Evolutionary conservation across 2,888 invertebrate species (phyloP).

Genomic region (Luperina nickerlii): DNA sequence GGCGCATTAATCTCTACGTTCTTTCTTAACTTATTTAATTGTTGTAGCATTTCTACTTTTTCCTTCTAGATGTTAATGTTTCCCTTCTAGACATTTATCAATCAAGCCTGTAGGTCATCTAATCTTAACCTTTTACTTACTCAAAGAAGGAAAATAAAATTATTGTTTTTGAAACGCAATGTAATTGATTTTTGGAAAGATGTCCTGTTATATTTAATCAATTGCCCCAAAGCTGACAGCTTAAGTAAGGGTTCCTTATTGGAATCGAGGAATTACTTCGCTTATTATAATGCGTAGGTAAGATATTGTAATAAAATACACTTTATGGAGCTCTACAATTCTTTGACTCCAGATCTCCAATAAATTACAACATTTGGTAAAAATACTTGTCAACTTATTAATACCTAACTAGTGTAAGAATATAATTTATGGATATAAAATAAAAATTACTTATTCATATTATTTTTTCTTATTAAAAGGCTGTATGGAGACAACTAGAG

Average conservation of each 20-base stretch:
- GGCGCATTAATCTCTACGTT: constrained; percentile 32
- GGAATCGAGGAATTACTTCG: background rate
- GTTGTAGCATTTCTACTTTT: constrained; percentile 16
- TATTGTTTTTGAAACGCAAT: constrained; percentile 7
- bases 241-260: background rate
- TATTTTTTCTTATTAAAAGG: background rate
- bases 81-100: constrained; percentile 2
- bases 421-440: too few relatives aligned
- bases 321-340: too few relatives aligned
- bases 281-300: background rate
- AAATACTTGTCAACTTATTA: too few relatives aligned
- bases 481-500: background rate
- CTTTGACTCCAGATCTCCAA: too few relatives aligned
- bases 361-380: too few relatives aligned
- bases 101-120: constrained; percentile 18
- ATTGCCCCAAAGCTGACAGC: background rate
- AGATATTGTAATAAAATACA: background rate
- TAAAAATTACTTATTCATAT: too few relatives aligned
- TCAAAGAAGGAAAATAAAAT: background rate
- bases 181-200: background rate
- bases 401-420: too few relatives aligned
- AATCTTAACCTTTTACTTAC: background rate
- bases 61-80: background rate
- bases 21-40: constrained; percentile 20
- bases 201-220: background rate